Base-by-base conservation (phyloP, 2,888 invertebrate species). In the Megastigmus dorsalis region DNA sequence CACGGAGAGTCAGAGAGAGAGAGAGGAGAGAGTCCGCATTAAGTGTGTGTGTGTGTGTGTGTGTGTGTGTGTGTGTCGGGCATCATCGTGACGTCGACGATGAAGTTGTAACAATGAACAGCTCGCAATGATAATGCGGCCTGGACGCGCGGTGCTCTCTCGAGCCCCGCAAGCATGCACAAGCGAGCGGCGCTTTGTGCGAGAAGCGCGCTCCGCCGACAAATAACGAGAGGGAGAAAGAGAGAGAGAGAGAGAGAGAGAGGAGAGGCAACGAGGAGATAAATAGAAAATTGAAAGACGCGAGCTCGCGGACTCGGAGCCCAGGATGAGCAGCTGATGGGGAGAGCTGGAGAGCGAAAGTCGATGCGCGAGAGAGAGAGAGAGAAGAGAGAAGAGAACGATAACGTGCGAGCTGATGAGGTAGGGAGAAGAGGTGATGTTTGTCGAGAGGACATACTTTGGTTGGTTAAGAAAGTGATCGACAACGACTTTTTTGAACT, bases 41-140 rank as follows among this genome's bases (percentile, higher is more conserved):
- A 71, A 57, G 30, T n/a, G 36, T 23, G 36, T 41, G 3, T 45
- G 4, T 45, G 18, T 45, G 18, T 9, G 45, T 18, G 45, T 9
- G 4, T 18, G 10, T 6, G 7, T 18, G 62, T 28, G 62, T 18
- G n/a, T 20, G 13, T 59, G 38, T 62, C 52, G 54, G 23, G 48
- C 63, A 65, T 71, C 50, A 65, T 71, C 38, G 20, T 71, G 65
- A 73, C 43, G 43, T 36, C 54, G 43, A 20, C n/a, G 63, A 77
- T 75, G 74, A 76, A 78, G 77, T 66, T 63, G 80, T 83, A 82
- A 84, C 82, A 82, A 83, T 82, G 79, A 82, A n/a, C n/a, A n/a
- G 76, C 57, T 28, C 70, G 79, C 80, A 79, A 79, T 81, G 82
- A 82, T 83, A 82, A 82, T 83, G 80, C 80, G 80, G 75, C 48